Percentiles rank a stretch among this genome's conserved stretches.
phyloP scores from a whole-genome alignment of 1,140 invertebrate genomes.

The Atopsyche davidsoni region DNA sequence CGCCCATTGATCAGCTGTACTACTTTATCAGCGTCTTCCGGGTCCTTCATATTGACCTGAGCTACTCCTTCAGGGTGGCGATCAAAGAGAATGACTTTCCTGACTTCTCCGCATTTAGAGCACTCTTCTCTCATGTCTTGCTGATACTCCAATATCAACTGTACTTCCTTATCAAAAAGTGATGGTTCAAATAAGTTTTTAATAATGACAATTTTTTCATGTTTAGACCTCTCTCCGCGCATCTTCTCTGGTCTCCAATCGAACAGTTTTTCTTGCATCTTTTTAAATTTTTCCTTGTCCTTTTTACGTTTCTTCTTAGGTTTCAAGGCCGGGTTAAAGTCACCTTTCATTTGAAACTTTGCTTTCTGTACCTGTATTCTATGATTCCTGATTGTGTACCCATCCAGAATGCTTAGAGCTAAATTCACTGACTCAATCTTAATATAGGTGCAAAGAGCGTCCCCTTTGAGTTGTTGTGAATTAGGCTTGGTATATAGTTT shows the following conservation, averaged over 20 bases:
- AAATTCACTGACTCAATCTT: conserved; percentile 94
- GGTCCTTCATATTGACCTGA: conserved; percentile 83
- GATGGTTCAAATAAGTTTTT: conserved; percentile 90
- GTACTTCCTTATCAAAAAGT: conserved; percentile 85
- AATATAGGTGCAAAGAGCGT: conserved; percentile 95
- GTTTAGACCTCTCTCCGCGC: conserved; percentile 73
- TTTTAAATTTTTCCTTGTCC: conserved; percentile 85
- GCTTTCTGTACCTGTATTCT: conserved; percentile 86
- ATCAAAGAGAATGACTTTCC: conserved; percentile 90
- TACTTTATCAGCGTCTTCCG: conserved; percentile 87
- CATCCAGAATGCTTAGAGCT: conserved; percentile 90
- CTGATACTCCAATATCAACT: conserved; percentile 84
- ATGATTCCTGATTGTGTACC: conserved; percentile 70
- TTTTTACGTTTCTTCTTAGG: conserved; percentile 88
- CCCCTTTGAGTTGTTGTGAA: conserved; percentile 85
- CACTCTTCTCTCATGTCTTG: conserved; percentile 87
- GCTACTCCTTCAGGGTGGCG: conserved; percentile 91
- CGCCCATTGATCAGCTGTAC: conserved; percentile 82
- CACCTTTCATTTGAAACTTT: conserved; percentile 91
- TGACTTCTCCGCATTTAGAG: conserved; percentile 85
- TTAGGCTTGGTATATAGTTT: conserved; percentile 88
- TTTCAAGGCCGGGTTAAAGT: conserved; percentile 90
- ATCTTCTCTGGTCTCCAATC: conserved; percentile 94
- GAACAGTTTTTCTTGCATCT: conserved; percentile 92
- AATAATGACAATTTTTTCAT: conserved; percentile 87